These are phyloP conservation scores for Eretmocerus hayati DNA, from an alignment of 2,888 invertebrate genomes.

Conservation along the genomic window DNA sequence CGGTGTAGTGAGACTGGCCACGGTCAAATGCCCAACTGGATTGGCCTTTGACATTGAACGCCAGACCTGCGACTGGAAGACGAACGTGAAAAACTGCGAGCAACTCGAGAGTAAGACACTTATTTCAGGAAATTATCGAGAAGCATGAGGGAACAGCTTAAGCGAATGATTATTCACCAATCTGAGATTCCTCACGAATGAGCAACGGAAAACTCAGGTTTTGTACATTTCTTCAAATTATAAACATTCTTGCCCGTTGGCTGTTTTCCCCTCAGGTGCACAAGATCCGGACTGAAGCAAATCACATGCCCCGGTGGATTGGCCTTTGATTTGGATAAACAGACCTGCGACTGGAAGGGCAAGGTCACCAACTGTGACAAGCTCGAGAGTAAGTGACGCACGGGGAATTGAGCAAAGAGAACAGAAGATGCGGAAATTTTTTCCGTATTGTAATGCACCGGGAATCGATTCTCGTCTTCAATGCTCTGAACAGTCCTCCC, in stretches of 20 bases:
- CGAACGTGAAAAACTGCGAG: constrained; percentile 93
- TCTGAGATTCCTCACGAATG: background rate
- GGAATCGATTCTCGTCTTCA: background rate
- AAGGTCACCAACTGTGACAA: constrained; percentile 95
- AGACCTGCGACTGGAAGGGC: constrained; percentile 98
- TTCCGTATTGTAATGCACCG: no score
- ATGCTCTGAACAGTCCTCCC: no score
- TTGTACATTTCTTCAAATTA: background rate
- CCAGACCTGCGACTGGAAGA: constrained; percentile 95
- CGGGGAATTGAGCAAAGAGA: constrained; percentile 28
- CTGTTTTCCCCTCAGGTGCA: constrained; percentile 68
- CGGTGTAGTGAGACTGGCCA: constrained; percentile 78
- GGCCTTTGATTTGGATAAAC: constrained; percentile 96
- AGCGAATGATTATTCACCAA: background rate
- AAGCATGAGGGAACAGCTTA: no score
- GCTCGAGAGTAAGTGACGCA: constrained; percentile 85
- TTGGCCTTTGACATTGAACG: constrained; percentile 90
- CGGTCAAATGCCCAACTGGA: constrained; percentile 82
- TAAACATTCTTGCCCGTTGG: constrained; percentile 35
- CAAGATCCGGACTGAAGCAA: constrained; percentile 92
- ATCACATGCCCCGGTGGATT: constrained; percentile 95
- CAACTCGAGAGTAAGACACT: constrained; percentile 83
- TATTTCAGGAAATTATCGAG: no score
- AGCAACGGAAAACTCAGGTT: background rate
- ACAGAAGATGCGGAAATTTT: no score